phyloP scores from a whole-genome alignment of 2,797 vertebrate species.

The Paratrypauchen microcephalus region DNA sequence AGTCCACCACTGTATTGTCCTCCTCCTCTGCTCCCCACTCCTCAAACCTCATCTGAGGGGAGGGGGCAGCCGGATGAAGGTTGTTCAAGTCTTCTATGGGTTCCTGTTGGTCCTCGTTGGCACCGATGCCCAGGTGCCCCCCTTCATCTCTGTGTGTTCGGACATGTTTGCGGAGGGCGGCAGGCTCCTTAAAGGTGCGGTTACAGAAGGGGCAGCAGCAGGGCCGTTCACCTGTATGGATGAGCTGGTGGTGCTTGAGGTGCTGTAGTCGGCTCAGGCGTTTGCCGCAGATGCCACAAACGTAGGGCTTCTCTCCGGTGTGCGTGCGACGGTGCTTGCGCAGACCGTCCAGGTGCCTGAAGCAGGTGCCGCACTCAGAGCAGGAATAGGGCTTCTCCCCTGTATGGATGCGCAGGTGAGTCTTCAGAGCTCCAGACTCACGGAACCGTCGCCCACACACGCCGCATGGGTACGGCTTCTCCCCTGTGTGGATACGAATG shows the following conservation, averaged over 20 bases:
- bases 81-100: slow-evolving; percentile 75
- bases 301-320: slow-evolving; percentile 82
- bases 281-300: slow-evolving; percentile 80
- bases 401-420: slow-evolving; percentile 88
- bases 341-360: slow-evolving; percentile 81
- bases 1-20: slow-evolving; percentile 74
- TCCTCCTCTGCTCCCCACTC: slow-evolving; percentile 80
- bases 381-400: slow-evolving; percentile 99
- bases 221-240: slow-evolving; percentile 81
- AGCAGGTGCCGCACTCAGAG: slow-evolving; percentile 80
- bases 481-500: slow-evolving; percentile 83
- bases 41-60: slow-evolving; percentile 79
- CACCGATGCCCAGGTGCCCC: slow-evolving; percentile 62
- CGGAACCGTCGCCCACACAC: slow-evolving; percentile 82
- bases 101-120: slow-evolving; percentile 59
- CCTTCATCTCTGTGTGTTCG: slow-evolving; percentile 77
- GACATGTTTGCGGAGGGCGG: slow-evolving; percentile 78
- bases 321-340: slow-evolving; percentile 83
- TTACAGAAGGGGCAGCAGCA: slow-evolving; percentile 83
- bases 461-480: slow-evolving; percentile 81
- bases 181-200: slow-evolving; percentile 81
- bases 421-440: slow-evolving; percentile 81
- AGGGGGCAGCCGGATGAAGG: slow-evolving; percentile 72
- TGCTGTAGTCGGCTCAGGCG: slow-evolving; percentile 83
- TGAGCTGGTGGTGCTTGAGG: slow-evolving; percentile 84